phyloP scores from a whole-genome alignment of 2,113 vertebrate species.

The Megaceryle maxima region DNA sequence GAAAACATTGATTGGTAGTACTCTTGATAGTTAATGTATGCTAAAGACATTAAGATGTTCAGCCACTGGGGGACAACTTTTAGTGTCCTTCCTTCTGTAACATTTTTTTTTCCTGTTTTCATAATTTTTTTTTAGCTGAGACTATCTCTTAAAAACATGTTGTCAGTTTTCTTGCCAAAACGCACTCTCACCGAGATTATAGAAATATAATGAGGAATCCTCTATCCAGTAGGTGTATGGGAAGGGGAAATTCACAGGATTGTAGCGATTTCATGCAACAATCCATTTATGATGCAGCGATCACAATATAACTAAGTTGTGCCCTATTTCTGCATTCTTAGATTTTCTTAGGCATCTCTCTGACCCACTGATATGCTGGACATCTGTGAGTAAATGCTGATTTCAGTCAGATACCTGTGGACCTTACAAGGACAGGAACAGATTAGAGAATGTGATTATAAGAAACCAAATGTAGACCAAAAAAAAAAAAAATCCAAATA shows the following conservation, averaged over 20 bases:
- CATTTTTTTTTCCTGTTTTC: neutral
- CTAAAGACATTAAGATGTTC: neutral
- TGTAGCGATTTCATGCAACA: neutral
- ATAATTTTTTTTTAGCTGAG: neutral
- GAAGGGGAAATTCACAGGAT: neutral
- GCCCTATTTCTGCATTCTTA: neutral
- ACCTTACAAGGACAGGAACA: neutral
- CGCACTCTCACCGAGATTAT: neutral
- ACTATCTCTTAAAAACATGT: neutral
- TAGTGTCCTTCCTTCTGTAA: neutral
- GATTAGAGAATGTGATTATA: neutral
- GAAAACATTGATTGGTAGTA: neutral
- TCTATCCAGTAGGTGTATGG: neutral
- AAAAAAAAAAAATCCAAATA: neutral
- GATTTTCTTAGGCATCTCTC: neutral
- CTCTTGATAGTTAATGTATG: neutral
- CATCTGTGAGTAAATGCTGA: neutral
- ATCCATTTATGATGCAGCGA: neutral
- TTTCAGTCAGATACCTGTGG: neutral
- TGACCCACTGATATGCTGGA: rapidly evolving
- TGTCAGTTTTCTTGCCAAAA: neutral
- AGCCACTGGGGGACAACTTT: neutral
- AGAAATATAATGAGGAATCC: neutral
- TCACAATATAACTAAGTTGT: too few relatives aligned
- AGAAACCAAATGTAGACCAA: neutral